phyloP scores from a whole-genome alignment of 92 coral and sea anemone species.

The Epizoanthus scotinus region DNA sequence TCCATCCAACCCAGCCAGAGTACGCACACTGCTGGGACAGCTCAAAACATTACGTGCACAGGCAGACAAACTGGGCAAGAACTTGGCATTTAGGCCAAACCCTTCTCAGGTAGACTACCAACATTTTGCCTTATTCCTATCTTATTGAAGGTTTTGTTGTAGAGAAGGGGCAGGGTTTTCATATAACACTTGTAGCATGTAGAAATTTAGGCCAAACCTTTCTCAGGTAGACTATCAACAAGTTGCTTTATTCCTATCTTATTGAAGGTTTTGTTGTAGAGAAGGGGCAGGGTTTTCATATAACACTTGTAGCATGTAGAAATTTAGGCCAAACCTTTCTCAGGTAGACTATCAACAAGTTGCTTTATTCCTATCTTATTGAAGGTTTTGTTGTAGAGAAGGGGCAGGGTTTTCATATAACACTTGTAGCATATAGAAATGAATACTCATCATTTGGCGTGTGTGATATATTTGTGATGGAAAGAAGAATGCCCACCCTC shows the following conservation, averaged over 20 bases:
- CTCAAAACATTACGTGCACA: slow-evolving; percentile 43
- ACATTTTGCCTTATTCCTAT: not conserved
- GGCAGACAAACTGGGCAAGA: slow-evolving; percentile 45
- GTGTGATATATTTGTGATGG: too few relatives aligned
- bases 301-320: too few relatives aligned
- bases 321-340: slow-evolving; percentile 75
- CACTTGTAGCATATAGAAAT: too few relatives aligned
- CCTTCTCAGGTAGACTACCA: slow-evolving; percentile 72
- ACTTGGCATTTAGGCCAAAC: slow-evolving; percentile 76
- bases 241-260: not conserved
- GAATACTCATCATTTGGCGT: too few relatives aligned
- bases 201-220: slow-evolving; percentile 70
- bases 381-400: not conserved
- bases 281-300: not conserved
- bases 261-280: not conserved
- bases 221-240: slow-evolving; percentile 67
- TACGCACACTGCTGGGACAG: slow-evolving; percentile 44
- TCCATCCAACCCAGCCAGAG: slow-evolving; percentile 74
- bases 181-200: too few relatives aligned
- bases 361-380: not conserved
- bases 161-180: not conserved
- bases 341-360: slow-evolving; percentile 56
- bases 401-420: too few relatives aligned
- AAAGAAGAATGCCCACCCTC: not conserved
- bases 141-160: not conserved